Evolutionary conservation across 2,888 invertebrate species (phyloP), one percentile per base, ranked within the genome.

Genomic region (Lasioglossum vierecki): DNA sequence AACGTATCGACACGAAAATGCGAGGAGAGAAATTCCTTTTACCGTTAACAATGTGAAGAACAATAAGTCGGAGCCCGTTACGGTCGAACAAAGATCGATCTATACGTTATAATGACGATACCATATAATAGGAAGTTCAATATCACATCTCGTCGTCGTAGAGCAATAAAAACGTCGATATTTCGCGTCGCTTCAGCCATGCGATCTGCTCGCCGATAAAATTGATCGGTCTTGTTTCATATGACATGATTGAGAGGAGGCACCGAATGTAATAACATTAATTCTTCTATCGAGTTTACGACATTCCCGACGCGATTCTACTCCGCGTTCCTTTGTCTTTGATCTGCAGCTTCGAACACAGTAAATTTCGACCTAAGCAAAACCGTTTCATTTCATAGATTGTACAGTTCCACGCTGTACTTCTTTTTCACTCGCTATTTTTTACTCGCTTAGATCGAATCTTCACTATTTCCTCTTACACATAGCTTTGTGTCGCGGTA

Each of bases 251-350:
- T 30, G 35, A 53, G 57, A 74, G 9, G 15, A 18, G 9, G 57
- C 35, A 15, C 18, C 30, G 9, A 68, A 53, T 75, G 13, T 41
- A 41, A 39, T 41, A 71, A 75, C 78, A 72, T 72, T 83, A 84
- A 78, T 76, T 57, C 53, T 72, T 79, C 39, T 49, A 79, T 72
- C 41, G 66, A 73, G 78, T 83, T 78, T 57, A 71, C 53, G 13
- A 13, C 44, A 44, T 11, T 13, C 13, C 13, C 13, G 44, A 13
- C 44, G 44, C 11, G 13, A 44, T 44, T 44, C 44, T 44, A 44
- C 4, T 13, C 13, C 44, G 44, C 13, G 13, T 44, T 13, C 13
- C 13, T 44, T 44, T 44, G 44, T 18, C 77, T 84, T 80, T 80
- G 46, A 77, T 71, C 57, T 63, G 11, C 22, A 11, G 13, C 5